Evolutionary conservation across 2,888 invertebrate genomes (phyloP), one percentile per base, ranked within the genome.

Genomic region (Aphodius sticticus): DNA sequence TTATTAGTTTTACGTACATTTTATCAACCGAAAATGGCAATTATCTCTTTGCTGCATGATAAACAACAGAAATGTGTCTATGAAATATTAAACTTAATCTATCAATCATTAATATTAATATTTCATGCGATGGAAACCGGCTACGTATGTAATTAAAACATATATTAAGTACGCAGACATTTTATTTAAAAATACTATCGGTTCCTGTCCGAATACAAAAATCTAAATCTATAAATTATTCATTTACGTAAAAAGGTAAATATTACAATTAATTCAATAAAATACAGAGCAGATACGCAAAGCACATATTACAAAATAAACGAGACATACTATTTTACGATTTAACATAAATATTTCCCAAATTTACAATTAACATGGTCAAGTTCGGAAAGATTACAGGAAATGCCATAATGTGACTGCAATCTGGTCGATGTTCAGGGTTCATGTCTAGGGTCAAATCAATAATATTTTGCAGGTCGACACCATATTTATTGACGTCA

Each of bases 391-490:
- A 88, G 53, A 94, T 86, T 76, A 92, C 89, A n/a, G 91, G 91
- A 83, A 92, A 91, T n/a, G 92, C 91, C 91, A 94, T 92, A 16
- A 94, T 87, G 79, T 92, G 91, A 83, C 89, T 91, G 26, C 93
- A 91, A 37, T 91, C 89, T 0, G 94, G 94, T 82, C 95, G 90
- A 84, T 92, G 91, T 74, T 91, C 90, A 0, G 94, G 94, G 83
- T 94, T 88, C 2, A 92, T 87, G 76, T 93, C 91, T 36, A 94
- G 87, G 92, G 94, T 92, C 12, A 90, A 89, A 82, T 93, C 91
- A 9, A 95, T 91, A 2, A 95, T 88, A 80, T 92, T 91, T 85
- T 93, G 92, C 84, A 95, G 89, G 79, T 92, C 92, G 82, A 91
- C 88, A 76, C 92, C 92, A 86, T 93, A 95, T 15, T 89, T 88